phyloP scores from a whole-genome alignment of 2,888 invertebrate species.

The Venustoraphidia nigricollis region DNA sequence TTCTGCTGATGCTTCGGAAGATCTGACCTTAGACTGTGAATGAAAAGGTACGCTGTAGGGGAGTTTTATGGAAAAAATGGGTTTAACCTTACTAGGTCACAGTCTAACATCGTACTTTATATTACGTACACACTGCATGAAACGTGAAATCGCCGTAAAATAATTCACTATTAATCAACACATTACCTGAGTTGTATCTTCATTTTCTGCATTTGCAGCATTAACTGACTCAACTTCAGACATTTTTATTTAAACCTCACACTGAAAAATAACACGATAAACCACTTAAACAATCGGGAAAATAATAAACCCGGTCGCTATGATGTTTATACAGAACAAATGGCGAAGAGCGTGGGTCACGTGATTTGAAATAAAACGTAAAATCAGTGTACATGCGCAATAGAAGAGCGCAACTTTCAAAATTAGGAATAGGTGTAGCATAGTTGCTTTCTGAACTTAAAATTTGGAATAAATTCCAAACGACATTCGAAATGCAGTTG shows the following conservation, averaged over 20 bases:
- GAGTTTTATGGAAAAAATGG: no score
- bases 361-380: slow-evolving; percentile 20
- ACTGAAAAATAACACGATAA: slow-evolving; percentile 24
- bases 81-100: slow-evolving; percentile 19
- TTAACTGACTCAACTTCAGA: slow-evolving; percentile 27
- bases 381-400: no score
- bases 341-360: slow-evolving; percentile 48
- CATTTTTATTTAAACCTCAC: slow-evolving; percentile 25
- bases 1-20: neutral
- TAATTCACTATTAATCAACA: slow-evolving; percentile 9
- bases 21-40: neutral
- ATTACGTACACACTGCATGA: slow-evolving; percentile 28
- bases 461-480: no score
- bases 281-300: slow-evolving; percentile 19
- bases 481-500: no score
- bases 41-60: neutral
- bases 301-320: slow-evolving; percentile 32
- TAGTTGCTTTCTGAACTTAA: no score
- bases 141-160: slow-evolving; percentile 15
- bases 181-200: slow-evolving; percentile 26
- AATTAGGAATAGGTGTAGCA: no score
- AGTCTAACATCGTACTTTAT: slow-evolving; percentile 21
- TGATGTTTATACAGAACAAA: slow-evolving; percentile 41
- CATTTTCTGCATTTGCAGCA: slow-evolving; percentile 24
- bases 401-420: no score